phyloP scores from a whole-genome alignment of 2,888 invertebrate species.

The Mactromeris polynyma region DNA sequence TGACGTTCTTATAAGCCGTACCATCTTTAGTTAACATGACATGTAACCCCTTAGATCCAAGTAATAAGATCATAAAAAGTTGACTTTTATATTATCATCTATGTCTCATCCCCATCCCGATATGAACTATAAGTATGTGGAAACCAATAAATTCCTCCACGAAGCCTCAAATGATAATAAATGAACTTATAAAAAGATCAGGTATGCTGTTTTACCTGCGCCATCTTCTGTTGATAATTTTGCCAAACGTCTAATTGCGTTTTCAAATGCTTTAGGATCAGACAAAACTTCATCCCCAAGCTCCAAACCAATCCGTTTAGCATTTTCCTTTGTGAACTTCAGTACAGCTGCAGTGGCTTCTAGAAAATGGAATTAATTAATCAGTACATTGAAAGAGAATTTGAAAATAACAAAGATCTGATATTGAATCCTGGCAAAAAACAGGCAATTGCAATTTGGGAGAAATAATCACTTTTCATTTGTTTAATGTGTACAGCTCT shows the following conservation, averaged over 20 bases:
- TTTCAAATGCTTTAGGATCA: conserved; percentile 11
- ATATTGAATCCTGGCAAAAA: no score
- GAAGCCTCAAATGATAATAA: neutral
- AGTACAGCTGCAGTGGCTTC: neutral
- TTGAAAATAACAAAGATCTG: no score
- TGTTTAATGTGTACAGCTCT: no score
- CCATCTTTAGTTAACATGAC: no score
- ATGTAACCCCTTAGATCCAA: no score
- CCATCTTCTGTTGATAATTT: neutral
- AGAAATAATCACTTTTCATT: no score
- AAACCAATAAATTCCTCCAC: neutral
- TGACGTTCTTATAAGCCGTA: no score
- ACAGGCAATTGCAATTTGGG: no score
- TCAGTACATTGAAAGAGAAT: no score
- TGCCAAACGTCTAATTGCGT: conserved; percentile 10
- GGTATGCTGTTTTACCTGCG: neutral
- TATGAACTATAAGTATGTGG: neutral
- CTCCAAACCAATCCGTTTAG: conserved; percentile 12
- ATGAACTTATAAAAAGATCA: neutral
- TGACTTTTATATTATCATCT: neutral
- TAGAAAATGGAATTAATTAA: neutral
- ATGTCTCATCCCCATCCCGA: neutral
- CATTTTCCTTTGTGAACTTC: conserved; percentile 33
- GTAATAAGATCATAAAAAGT: no score
- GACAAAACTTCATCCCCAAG: neutral